phyloP scores from a whole-genome alignment of 2,797 vertebrate genomes.

The Smutsia gigantea region DNA sequence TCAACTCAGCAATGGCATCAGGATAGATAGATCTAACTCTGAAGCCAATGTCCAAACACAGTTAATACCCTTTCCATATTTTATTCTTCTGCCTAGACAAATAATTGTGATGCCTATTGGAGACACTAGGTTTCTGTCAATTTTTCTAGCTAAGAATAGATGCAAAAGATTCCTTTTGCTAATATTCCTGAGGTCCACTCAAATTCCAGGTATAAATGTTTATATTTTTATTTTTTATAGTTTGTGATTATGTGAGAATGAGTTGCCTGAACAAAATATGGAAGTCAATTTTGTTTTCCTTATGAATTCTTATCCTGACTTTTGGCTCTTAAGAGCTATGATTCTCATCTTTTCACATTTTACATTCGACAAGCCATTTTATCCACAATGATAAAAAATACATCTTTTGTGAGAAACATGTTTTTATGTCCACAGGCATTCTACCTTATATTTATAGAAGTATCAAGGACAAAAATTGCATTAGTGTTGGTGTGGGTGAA shows the following conservation, averaged over 20 bases:
- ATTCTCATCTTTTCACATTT: conserved; percentile 32
- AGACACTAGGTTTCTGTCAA: background rate
- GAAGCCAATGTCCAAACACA: background rate
- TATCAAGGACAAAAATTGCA: background rate
- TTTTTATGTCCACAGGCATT: background rate
- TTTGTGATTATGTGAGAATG: background rate
- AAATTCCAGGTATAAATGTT: background rate
- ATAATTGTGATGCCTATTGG: background rate
- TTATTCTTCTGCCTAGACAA: conserved; percentile 11
- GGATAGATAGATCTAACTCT: background rate
- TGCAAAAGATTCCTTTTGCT: conserved; percentile 21
- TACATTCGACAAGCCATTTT: background rate
- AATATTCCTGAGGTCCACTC: background rate
- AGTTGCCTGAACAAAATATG: background rate
- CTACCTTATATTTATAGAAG: background rate
- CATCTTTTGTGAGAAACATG: background rate
- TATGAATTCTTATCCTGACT: conserved; percentile 4
- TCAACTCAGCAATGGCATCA: background rate
- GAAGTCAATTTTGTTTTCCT: conserved; percentile 20
- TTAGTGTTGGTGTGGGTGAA: background rate
- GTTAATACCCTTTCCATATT: background rate
- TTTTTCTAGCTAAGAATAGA: conserved; percentile 48
- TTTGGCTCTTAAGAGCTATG: conserved; percentile 21
- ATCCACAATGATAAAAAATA: background rate
- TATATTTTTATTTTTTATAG: background rate